These are phyloP conservation scores for Halyomorpha halys DNA, from an alignment of 1,140 invertebrate species.

Conservation along the genomic window DNA sequence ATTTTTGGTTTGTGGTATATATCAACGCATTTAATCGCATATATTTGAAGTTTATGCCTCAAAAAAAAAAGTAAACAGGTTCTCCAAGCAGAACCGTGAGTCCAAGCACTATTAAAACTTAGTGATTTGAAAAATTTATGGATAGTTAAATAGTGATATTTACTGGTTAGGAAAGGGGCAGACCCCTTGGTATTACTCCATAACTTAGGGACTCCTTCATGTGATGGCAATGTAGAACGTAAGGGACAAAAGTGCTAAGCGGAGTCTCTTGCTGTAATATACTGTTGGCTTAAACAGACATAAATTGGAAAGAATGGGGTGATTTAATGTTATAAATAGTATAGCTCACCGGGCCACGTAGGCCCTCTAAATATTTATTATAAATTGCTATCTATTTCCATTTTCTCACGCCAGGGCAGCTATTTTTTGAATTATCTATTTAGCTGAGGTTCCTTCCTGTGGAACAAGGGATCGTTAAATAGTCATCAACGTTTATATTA, in stretches of 20 bases:
- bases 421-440: constrained; percentile 1
- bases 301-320: constrained; percentile 26
- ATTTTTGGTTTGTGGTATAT: too few species aligned
- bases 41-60: too few species aligned
- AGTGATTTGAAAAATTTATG: not conserved
- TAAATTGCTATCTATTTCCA: constrained; percentile 1
- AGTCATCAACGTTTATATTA: too few species aligned
- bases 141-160: not conserved
- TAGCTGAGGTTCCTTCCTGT: too few species aligned
- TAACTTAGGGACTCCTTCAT: not conserved
- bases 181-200: not conserved
- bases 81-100: too few species aligned
- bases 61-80: too few species aligned
- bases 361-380: constrained; percentile 9
- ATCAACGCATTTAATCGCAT: too few species aligned
- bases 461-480: too few species aligned
- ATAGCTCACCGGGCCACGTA: constrained; percentile 6
- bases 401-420: not conserved
- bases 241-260: constrained; percentile 8
- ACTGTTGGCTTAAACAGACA: constrained; percentile 20
- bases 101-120: too few species aligned
- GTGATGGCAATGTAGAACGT: not conserved
- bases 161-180: not conserved
- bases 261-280: constrained; percentile 4
- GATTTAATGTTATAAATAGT: constrained; percentile 24